Conservation (phyloP, 2,113 vertebrate species). For the Alligator mississippiensis region DNA sequence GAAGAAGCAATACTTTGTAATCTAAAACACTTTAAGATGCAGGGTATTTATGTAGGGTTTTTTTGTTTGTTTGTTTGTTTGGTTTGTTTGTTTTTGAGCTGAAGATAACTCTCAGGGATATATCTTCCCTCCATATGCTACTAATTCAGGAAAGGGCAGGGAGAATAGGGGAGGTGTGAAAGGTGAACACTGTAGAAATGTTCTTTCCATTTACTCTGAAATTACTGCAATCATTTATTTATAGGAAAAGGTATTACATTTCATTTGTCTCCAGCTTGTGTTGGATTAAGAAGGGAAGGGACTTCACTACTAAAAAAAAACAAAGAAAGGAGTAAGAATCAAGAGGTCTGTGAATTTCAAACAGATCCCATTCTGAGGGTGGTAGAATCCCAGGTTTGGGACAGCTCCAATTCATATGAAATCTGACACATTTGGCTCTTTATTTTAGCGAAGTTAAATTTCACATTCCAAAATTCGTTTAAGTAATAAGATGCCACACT, state of each 20-base stretch:
- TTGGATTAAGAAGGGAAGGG: constrained; percentile 11
- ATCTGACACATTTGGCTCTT: background rate
- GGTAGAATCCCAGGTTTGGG: background rate
- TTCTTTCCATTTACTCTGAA: constrained; percentile 23
- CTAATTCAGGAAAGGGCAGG: background rate
- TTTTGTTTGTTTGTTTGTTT: too few relatives aligned
- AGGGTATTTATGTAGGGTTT: background rate
- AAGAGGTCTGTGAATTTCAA: constrained; percentile 10
- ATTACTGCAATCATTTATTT: constrained; percentile 9
- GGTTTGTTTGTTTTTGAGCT: background rate
- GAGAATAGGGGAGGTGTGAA: background rate
- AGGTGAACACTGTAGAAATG: background rate
- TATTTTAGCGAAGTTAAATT: background rate
- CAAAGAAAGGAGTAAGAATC: background rate
- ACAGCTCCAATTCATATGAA: background rate
- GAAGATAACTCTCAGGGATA: background rate
- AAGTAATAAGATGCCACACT: background rate
- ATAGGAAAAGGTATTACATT: constrained; percentile 15
- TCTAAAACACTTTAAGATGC: background rate
- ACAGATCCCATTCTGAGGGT: background rate
- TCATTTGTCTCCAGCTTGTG: constrained; percentile 13
- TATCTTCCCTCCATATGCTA: background rate
- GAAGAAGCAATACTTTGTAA: background rate
- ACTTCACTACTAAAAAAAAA: background rate
- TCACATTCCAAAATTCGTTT: background rate